phyloP scores from a whole-genome alignment of 2,888 invertebrate species.

The Drosophila antonietae region DNA sequence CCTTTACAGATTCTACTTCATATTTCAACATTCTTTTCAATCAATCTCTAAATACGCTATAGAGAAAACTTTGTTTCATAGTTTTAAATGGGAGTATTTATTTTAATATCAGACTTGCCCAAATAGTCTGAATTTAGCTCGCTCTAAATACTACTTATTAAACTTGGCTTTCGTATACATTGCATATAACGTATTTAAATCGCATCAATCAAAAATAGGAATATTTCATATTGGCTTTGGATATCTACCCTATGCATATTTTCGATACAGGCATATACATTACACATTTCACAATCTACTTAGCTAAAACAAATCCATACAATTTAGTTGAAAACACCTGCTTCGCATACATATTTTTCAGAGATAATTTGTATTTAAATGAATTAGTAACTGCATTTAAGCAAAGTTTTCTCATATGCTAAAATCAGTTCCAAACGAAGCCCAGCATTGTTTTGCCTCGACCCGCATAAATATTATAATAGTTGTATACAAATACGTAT shows the following conservation, averaged over 20 bases:
- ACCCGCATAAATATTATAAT: conserved; percentile 29
- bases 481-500: not conserved
- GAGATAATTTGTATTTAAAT: not conserved
- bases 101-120: too few relatives aligned
- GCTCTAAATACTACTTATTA: too few relatives aligned
- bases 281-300: not conserved
- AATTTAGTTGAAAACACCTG: not conserved
- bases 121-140: too few relatives aligned
- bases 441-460: not conserved
- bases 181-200: not conserved
- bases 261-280: not conserved
- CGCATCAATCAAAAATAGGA: too few relatives aligned
- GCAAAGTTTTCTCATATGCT: not conserved
- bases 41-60: not conserved
- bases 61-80: too few relatives aligned
- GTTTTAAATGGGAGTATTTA: too few relatives aligned
- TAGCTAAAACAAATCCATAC: not conserved
- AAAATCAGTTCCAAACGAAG: not conserved
- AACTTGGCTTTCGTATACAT: too few relatives aligned
- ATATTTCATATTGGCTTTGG: not conserved
- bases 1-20: not conserved
- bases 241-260: not conserved
- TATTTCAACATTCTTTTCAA: not conserved
- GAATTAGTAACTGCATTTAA: not conserved
- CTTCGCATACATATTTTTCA: not conserved